Conservation (phyloP, 2,888 invertebrate species). For the Drosophila sordidapex region DNA sequence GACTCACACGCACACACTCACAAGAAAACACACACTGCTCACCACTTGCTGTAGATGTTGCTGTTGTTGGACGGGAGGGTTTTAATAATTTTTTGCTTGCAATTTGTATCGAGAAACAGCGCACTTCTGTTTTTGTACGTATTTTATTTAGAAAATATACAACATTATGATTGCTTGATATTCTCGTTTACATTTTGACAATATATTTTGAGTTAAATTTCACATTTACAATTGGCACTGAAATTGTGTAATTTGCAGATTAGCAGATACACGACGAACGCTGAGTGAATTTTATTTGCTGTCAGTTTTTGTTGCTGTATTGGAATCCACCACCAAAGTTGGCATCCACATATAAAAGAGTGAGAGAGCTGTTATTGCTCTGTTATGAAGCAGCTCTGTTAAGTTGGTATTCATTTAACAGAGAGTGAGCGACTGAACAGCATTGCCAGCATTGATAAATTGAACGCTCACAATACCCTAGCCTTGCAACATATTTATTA, state of each 20-base stretch:
- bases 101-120: constrained; percentile 14
- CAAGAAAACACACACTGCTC: constrained; percentile 24
- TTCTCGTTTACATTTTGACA: constrained; percentile 56
- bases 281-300: constrained; percentile 53
- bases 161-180: constrained; percentile 7
- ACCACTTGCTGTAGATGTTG: constrained; percentile 19
- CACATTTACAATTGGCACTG: constrained; percentile 61
- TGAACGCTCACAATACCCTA: background rate
- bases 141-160: constrained; percentile 41
- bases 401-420: constrained; percentile 6
- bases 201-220: constrained; percentile 37
- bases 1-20: constrained; percentile 34
- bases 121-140: constrained; percentile 15
- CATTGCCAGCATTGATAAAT: constrained; percentile 55
- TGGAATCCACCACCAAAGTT: constrained; percentile 66
- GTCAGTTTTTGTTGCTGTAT: constrained; percentile 57
- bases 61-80: constrained; percentile 32
- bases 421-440: constrained; percentile 22
- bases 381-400: constrained; percentile 35
- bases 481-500: background rate
- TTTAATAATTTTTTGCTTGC: constrained; percentile 20
- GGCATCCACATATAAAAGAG: constrained; percentile 45
- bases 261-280: constrained; percentile 66
- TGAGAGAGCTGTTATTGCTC: constrained; percentile 43
- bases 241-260: constrained; percentile 76